Conservation (phyloP, 2,113 vertebrate genomes). For the Halichoeres trimaculatus region DNA sequence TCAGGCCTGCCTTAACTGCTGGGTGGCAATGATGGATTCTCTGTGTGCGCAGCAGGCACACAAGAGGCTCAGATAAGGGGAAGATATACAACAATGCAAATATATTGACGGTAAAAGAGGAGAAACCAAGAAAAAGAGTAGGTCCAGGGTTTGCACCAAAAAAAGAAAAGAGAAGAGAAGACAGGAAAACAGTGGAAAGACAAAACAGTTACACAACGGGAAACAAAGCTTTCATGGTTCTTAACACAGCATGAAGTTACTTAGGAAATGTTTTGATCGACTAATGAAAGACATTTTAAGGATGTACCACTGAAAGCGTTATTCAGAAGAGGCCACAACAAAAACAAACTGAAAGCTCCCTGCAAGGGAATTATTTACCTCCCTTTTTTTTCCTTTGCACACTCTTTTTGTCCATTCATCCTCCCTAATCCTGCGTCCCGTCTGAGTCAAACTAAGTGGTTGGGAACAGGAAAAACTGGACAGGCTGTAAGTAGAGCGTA, state of each 20-base stretch:
- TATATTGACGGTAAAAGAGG: slow-evolving; percentile 30
- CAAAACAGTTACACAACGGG: not conserved
- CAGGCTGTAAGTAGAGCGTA: slow-evolving; percentile 54
- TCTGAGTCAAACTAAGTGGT: slow-evolving; percentile 31
- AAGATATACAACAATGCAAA: slow-evolving; percentile 48
- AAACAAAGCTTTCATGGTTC: slow-evolving; percentile 7
- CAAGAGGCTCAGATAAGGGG: slow-evolving; percentile 56
- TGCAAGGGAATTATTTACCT: slow-evolving; percentile 1
- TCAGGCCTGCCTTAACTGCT: slow-evolving; percentile 23
- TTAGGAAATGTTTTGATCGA: slow-evolving; percentile 37
- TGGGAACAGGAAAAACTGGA: slow-evolving; percentile 59
- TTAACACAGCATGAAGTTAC: slow-evolving; percentile 17
- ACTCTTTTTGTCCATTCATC: slow-evolving; percentile 28
- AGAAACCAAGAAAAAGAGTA: slow-evolving; percentile 10
- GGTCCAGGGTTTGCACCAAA: not conserved
- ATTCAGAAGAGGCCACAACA: slow-evolving; percentile 25
- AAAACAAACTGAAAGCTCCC: slow-evolving; percentile 39
- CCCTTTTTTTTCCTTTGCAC: slow-evolving; percentile 4
- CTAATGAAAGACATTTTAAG: slow-evolving; percentile 15
- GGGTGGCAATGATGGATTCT: slow-evolving; percentile 58
- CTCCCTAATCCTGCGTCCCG: slow-evolving; percentile 23
- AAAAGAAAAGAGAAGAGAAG: not conserved
- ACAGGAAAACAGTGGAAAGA: not conserved
- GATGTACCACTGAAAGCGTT: slow-evolving; percentile 24
- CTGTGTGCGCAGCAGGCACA: slow-evolving; percentile 58